phyloP scores from a whole-genome alignment of 2,888 invertebrate species.

The Drosophila seclusa region DNA sequence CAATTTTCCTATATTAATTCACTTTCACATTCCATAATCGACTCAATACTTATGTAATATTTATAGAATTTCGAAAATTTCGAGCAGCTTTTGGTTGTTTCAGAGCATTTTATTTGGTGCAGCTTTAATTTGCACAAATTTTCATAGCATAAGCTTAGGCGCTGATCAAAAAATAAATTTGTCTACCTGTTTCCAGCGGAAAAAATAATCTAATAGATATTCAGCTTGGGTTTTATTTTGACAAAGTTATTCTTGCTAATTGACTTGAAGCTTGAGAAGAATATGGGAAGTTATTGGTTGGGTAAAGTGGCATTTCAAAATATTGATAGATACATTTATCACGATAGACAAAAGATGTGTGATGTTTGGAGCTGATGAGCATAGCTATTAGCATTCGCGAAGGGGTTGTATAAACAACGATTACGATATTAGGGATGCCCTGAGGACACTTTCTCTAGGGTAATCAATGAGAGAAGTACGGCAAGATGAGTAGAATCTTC shows the following conservation, averaged over 20 bases:
- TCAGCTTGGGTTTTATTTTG: background rate
- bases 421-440: background rate
- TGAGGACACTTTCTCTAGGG: background rate
- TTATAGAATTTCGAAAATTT: background rate
- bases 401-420: background rate
- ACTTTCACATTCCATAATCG: background rate
- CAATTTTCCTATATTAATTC: background rate
- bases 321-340: background rate
- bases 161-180: background rate
- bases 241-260: background rate
- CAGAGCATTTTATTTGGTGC: background rate
- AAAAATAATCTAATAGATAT: background rate
- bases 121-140: background rate
- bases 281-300: background rate
- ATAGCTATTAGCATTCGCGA: background rate
- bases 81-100: background rate
- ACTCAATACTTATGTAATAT: background rate
- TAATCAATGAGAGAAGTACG: background rate
- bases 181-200: background rate
- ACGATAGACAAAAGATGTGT: background rate
- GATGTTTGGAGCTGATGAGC: background rate
- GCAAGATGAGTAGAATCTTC: background rate
- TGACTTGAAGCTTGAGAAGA: background rate
- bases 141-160: background rate
- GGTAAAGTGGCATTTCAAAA: background rate